Conservation (phyloP, 2,888 invertebrate genomes). For the Phania funesta region DNA sequence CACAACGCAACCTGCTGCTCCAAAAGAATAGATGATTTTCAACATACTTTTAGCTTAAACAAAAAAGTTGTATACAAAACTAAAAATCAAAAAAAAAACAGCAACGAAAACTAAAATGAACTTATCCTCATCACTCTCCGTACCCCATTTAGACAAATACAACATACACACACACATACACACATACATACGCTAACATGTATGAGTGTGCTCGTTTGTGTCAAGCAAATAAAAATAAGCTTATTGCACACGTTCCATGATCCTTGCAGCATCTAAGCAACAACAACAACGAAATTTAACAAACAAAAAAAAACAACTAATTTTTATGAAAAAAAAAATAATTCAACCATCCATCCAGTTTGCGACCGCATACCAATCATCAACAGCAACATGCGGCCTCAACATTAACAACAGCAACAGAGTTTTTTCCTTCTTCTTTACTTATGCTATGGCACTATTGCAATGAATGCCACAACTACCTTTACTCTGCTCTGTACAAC, state of each 20-base stretch:
- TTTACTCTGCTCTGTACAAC: background rate
- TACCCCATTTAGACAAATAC: background rate
- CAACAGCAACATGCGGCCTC: slow-evolving; percentile 69
- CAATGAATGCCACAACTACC: slow-evolving; percentile 18
- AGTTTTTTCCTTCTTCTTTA: slow-evolving; percentile 10
- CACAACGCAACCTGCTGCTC: slow-evolving; percentile 68
- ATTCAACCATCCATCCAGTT: slow-evolving; percentile 66
- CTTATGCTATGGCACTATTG: slow-evolving; percentile 24
- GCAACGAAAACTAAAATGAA: slow-evolving; percentile 48
- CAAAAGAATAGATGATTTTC: slow-evolving; percentile 68
- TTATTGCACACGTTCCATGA: slow-evolving; percentile 67
- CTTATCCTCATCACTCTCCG: slow-evolving; percentile 34
- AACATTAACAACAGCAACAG: slow-evolving; percentile 56
- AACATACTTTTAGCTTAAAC: slow-evolving; percentile 59
- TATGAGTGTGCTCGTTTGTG: slow-evolving; percentile 6
- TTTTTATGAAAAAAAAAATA: slow-evolving; percentile 37
- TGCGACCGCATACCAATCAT: slow-evolving; percentile 68
- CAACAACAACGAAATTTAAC: slow-evolving; percentile 31
- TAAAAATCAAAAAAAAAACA: background rate
- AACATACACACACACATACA: background rate
- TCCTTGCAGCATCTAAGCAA: slow-evolving; percentile 60
- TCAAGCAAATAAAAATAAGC: slow-evolving; percentile 59
- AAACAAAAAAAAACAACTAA: slow-evolving; percentile 29
- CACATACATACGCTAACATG: background rate
- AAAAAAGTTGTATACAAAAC: slow-evolving; percentile 1